These are phyloP conservation scores for Punctoribates punctum DNA, from an alignment of 2,888 invertebrate species.

Conservation along the genomic window DNA sequence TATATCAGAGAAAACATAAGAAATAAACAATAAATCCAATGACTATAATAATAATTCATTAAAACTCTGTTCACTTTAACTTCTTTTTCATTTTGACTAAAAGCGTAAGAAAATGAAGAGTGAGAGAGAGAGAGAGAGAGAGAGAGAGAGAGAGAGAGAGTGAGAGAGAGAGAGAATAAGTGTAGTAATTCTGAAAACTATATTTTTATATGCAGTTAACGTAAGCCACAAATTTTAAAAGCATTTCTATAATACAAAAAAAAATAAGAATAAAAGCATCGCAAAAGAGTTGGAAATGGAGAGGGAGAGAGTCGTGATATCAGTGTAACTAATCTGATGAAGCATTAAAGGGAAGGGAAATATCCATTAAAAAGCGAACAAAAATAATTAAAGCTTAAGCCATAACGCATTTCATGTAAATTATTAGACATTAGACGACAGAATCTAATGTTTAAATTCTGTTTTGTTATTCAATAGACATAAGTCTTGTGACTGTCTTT, in stretches of 20 bases:
- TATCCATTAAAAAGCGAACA: conserved; percentile 32
- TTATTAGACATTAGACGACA: conserved; percentile 15
- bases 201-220: conserved; percentile 10
- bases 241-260: conserved; percentile 8
- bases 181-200: not conserved
- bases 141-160: not conserved
- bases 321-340: conserved; percentile 8
- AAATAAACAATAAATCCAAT: not conserved
- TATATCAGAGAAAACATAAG: not conserved
- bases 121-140: conserved; percentile 15
- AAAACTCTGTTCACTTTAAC: not conserved
- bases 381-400: conserved; percentile 26
- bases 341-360: conserved; percentile 27
- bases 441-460: conserved; percentile 10
- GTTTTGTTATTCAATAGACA: not conserved
- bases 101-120: not conserved
- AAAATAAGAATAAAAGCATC: not conserved
- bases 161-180: not conserved
- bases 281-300: not conserved
- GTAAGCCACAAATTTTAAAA: conserved; percentile 31
- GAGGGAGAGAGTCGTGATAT: conserved; percentile 10
- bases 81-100: not conserved
- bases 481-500: not conserved
- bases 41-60: not conserved
- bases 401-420: not conserved